Evolutionary conservation across 1,140 invertebrate species (phyloP), one percentile per base, ranked within the genome.

Genomic region (Brachionus manjavacas): DNA sequence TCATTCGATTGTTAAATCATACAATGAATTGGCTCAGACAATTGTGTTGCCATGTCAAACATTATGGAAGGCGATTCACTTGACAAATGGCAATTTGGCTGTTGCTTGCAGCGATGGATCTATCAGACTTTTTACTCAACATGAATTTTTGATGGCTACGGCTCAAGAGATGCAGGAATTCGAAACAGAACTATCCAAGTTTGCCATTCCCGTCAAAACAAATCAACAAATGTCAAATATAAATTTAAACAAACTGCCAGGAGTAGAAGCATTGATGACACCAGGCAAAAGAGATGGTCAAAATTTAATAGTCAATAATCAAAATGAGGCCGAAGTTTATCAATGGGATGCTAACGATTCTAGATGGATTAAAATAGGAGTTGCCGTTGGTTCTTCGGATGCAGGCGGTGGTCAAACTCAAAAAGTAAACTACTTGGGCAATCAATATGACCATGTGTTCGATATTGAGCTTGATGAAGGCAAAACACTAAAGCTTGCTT

Each of bases 391-490:
- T 3, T 93, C 93, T 3, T 91, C 92, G 25, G 93, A 93, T 20
- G 91, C 91, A 0, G 91, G 93, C 70, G 91, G 90, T 39, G 91
- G 90, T 11, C 86, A 89, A 2, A 87, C 87, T 9, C 92, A 93
- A 7, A 96, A 95, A 89, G 93, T 92, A 23, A 88, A 95, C 83
- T 92, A 93, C 88, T 93, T 96, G 87, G 95, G 95, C 86, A 87
- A 94, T 92, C 93, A 95, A 87, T 98, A 98, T 88, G 96, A 98
- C 90, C 97, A 93, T 90, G 96, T 98, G 20, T 98, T 98, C 88
- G 93, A 92, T 85, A 95, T 99, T 4, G 95, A 97, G 86, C 93
- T 98, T 87, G 95, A 97, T 88, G 94, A 94, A 1, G 92, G 93
- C 66, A 93, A 94, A 2, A 92, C 95, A 0, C 89, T 98, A 3